A percentile compares a stretch with the other conserved stretches of the same genome.
These are phyloP conservation scores for Hydropotes inermis DNA, from an alignment of 2,113 vertebrate genomes.

Conservation along the genomic window DNA sequence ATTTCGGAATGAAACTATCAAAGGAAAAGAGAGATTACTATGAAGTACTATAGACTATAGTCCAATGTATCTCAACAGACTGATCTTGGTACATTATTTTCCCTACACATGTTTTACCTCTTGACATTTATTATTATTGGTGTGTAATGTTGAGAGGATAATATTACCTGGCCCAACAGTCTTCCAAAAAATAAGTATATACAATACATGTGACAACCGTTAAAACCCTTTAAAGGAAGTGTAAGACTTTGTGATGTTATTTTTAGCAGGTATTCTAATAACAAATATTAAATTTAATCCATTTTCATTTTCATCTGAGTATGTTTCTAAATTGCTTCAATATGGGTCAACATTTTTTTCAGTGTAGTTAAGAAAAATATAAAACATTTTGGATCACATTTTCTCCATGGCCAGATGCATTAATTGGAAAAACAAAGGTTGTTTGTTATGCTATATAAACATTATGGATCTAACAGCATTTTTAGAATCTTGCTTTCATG, in stretches of 20 bases:
- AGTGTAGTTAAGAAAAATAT: conserved; percentile 44
- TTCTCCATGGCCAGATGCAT: conserved; percentile 47
- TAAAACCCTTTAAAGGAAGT: conserved; percentile 44
- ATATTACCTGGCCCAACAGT: neutral
- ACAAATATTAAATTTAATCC: conserved; percentile 55
- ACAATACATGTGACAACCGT: neutral
- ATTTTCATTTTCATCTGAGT: conserved; percentile 58
- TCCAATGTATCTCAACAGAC: neutral
- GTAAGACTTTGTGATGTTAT: conserved; percentile 26
- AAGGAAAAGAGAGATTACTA: neutral
- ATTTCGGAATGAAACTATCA: conserved; percentile 27
- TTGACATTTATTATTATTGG: conserved; percentile 5
- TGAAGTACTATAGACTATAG: neutral
- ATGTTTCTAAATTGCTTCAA: conserved; percentile 63
- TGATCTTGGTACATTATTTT: neutral
- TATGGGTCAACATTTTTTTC: conserved; percentile 60
- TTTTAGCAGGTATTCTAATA: conserved; percentile 48
- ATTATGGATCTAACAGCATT: conserved; percentile 52
- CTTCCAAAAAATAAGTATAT: neutral
- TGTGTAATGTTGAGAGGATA: conserved; percentile 11
- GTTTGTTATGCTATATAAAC: conserved; percentile 66
- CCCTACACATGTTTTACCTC: neutral
- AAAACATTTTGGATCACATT: conserved; percentile 35
- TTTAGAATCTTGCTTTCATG: conserved; percentile 52
- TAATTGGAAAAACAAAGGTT: conserved; percentile 63